These are phyloP conservation scores for Harmothoe impar DNA, from an alignment of 2,888 invertebrate species.

Conservation along the genomic window DNA sequence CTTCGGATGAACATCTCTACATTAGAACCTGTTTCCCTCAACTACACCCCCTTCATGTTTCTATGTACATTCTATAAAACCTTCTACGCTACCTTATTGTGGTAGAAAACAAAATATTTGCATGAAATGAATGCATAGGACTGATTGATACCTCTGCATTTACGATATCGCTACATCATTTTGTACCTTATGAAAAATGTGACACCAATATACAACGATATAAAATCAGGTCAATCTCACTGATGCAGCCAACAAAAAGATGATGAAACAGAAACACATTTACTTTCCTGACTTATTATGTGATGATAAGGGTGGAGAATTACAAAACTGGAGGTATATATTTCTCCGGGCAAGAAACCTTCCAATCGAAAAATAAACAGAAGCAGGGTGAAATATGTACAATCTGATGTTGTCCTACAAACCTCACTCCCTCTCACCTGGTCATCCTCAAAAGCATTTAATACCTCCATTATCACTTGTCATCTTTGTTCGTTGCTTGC, in stretches of 20 bases:
- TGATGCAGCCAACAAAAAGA: neutral
- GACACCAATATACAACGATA: too few relatives aligned
- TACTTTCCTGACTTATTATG: neutral
- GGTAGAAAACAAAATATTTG: conserved; percentile 16
- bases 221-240: neutral
- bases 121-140: too few relatives aligned
- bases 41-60: neutral
- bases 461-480: neutral
- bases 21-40: neutral
- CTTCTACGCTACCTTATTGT: neutral
- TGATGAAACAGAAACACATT: neutral
- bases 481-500: neutral
- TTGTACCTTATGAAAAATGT: too few relatives aligned
- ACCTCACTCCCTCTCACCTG: conserved; percentile 55
- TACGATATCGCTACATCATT: too few relatives aligned
- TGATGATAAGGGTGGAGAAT: neutral
- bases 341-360: neutral
- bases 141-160: too few relatives aligned
- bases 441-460: neutral
- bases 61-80: conserved; percentile 12
- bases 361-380: neutral
- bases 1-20: neutral
- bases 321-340: neutral
- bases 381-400: neutral
- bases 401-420: neutral